Percentiles rank a stretch among this genome's conserved stretches.
Conservation (phyloP, 2,888 invertebrate genomes). For the Meliscaeva auricollis region DNA sequence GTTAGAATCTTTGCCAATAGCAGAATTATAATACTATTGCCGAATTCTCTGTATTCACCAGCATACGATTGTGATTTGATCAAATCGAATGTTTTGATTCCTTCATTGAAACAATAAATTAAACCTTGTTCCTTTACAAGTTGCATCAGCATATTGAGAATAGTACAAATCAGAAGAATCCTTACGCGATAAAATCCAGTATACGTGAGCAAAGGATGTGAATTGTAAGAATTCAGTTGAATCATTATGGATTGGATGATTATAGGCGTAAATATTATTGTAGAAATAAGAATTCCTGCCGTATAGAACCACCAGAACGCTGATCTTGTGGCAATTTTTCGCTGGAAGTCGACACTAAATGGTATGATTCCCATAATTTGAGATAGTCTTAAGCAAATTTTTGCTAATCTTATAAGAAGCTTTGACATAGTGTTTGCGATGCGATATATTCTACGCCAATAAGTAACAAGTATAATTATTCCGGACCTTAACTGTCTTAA, state of each 20-base stretch:
- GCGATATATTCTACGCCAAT: too few species aligned
- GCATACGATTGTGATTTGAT: not conserved
- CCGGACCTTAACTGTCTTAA: too few species aligned
- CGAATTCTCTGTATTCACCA: not conserved
- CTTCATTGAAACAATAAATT: slow-evolving; percentile 15
- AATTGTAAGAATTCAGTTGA: not conserved
- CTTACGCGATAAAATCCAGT: not conserved
- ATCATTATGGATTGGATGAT: fast-evolving
- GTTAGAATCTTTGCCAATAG: not conserved
- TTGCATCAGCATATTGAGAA: not conserved
- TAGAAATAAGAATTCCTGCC: not conserved
- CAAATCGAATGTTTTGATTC: not conserved
- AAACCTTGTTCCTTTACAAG: not conserved
- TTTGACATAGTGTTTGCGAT: not conserved
- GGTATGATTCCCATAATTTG: slow-evolving; percentile 19
- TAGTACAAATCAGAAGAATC: not conserved
- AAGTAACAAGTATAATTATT: too few species aligned
- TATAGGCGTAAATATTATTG: not conserved
- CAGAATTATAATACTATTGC: not conserved
- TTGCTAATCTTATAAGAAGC: not conserved
- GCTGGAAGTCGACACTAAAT: not conserved
- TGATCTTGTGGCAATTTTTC: not conserved
- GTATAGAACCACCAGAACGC: slow-evolving; percentile 1
- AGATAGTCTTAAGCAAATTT: not conserved
- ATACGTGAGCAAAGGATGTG: not conserved